Evolutionary conservation across 1,140 invertebrate species (phyloP).

Genomic region (Cataglyphis hispanica): DNA sequence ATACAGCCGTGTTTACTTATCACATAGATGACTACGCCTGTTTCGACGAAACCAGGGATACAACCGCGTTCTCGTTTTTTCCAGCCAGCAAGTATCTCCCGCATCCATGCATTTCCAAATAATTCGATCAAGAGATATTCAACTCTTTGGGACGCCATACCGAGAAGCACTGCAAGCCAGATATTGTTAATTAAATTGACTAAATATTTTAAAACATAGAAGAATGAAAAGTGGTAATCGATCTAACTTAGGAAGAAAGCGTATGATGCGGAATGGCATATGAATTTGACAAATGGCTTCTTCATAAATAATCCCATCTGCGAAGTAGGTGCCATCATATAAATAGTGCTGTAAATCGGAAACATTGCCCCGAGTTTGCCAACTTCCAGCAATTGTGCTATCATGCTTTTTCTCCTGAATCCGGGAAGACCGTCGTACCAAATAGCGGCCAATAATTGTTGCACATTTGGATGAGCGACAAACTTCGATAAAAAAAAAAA

Average conservation of each 20-base stretch:
- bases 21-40: slow-evolving; percentile 93
- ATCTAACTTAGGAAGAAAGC: slow-evolving; percentile 95
- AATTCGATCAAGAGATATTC: slow-evolving; percentile 93
- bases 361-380: slow-evolving; percentile 93
- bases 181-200: not conserved
- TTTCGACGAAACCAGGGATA: slow-evolving; percentile 94
- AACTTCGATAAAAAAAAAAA: slow-evolving; percentile 89
- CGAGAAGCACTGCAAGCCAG: slow-evolving; percentile 89
- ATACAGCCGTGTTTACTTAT: slow-evolving; percentile 89
- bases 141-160: slow-evolving; percentile 93
- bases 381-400: slow-evolving; percentile 93
- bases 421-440: slow-evolving; percentile 97
- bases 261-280: slow-evolving; percentile 96
- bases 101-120: slow-evolving; percentile 92
- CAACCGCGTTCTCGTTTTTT: slow-evolving; percentile 93
- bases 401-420: slow-evolving; percentile 92
- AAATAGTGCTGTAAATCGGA: slow-evolving; percentile 94
- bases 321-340: slow-evolving; percentile 94
- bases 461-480: slow-evolving; percentile 96
- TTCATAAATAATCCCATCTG: slow-evolving; percentile 94
- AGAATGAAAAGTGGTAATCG: not conserved
- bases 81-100: slow-evolving; percentile 90
- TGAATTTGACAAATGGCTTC: slow-evolving; percentile 98
- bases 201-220: slow-evolving; percentile 3
- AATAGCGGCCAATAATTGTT: slow-evolving; percentile 95